These are phyloP conservation scores for Tenthredo amoena DNA, from an alignment of 2,888 invertebrate species.

Conservation along the genomic window DNA sequence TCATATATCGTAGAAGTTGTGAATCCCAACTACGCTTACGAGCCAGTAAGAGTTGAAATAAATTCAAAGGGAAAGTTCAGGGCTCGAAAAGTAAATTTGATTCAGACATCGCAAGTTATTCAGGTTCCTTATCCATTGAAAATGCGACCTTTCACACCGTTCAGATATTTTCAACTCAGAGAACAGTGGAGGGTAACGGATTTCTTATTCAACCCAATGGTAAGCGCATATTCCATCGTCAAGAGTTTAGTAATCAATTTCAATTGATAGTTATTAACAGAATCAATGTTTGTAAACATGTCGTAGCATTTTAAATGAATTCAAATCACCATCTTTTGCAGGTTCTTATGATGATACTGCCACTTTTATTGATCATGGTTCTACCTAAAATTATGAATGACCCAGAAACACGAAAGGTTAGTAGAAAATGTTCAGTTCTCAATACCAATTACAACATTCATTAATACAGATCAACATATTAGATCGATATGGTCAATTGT, in stretches of 20 bases:
- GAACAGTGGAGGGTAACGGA: conserved; percentile 99
- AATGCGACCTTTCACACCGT: conserved; percentile 90
- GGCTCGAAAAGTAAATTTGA: conserved; percentile 95
- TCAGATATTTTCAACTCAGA: conserved; percentile 93
- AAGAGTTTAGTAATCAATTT: not conserved
- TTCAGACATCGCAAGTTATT: conserved; percentile 94
- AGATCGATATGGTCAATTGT: not conserved
- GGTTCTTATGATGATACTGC: conserved; percentile 97
- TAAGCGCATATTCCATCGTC: not conserved
- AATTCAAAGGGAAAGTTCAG: conserved; percentile 98
- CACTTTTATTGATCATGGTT: conserved; percentile 93
- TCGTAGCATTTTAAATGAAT: not conserved
- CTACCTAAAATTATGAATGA: conserved; percentile 98
- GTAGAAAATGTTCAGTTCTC: conserved; percentile 38
- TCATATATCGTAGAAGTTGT: conserved; percentile 96
- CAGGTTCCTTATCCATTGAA: conserved; percentile 96
- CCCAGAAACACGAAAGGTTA: conserved; percentile 95
- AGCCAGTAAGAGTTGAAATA: conserved; percentile 97
- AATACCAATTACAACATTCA: conserved; percentile 20
- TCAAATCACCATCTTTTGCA: conserved; percentile 65
- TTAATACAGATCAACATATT: conserved; percentile 26
- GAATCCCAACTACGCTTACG: conserved; percentile 95
- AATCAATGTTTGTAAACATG: conserved; percentile 25
- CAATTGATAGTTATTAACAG: not conserved
- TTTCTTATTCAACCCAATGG: conserved; percentile 97